phyloP scores from a whole-genome alignment of 2,888 invertebrate species.

The Hoplodrina blanda region DNA sequence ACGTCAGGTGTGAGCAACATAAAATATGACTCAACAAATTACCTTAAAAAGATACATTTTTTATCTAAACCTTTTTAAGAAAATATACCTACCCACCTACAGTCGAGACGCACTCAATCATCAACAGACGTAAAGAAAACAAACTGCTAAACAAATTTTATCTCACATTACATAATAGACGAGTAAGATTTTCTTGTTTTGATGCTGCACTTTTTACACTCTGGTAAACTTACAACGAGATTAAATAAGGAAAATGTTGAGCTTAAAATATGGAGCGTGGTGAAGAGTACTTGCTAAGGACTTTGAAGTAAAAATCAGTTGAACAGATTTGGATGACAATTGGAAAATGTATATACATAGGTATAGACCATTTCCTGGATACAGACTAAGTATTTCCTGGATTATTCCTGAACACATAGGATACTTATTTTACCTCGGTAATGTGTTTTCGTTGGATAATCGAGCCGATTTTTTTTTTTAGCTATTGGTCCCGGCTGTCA shows the following conservation, averaged over 20 bases:
- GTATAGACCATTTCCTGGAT: no score
- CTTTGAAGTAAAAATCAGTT: slow-evolving; percentile 11
- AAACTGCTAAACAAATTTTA: slow-evolving; percentile 15
- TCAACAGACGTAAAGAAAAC: slow-evolving; percentile 20
- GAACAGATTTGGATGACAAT: no score
- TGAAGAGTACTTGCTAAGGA: slow-evolving; percentile 10
- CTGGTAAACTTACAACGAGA: slow-evolving; percentile 15
- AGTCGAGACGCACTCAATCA: slow-evolving; percentile 17
- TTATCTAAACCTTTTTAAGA: slow-evolving; percentile 4
- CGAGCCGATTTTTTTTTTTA: no score
- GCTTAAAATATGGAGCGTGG: slow-evolving; percentile 12
- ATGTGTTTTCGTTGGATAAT: no score
- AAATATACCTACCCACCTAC: slow-evolving; percentile 5
- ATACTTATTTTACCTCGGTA: no score
- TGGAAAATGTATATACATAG: no score
- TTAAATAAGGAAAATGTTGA: slow-evolving; percentile 20
- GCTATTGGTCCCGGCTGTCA: no score
- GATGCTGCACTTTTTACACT: slow-evolving; percentile 21
- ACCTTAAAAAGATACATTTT: neutral
- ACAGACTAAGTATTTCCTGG: no score
- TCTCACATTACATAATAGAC: slow-evolving; percentile 27
- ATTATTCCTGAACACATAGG: no score
- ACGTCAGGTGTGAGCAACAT: neutral
- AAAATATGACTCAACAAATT: neutral
- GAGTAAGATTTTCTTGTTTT: slow-evolving; percentile 24